Percentiles rank a stretch among this genome's conserved stretches.
These are phyloP conservation scores for Brachynemurus nebulosus DNA, from an alignment of 2,888 invertebrate genomes.

Conservation along the genomic window DNA sequence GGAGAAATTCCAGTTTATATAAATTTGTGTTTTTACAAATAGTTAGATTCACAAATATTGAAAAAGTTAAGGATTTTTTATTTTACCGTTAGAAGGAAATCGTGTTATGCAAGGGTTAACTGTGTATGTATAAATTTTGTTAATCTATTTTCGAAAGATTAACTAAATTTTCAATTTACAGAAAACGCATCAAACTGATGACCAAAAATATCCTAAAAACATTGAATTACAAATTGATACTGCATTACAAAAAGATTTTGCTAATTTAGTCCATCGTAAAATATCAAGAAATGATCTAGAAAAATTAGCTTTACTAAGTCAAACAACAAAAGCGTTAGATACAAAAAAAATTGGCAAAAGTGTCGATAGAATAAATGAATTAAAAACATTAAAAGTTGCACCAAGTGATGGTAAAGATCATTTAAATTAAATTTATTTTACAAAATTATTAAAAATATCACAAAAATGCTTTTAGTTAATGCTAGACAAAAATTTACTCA, in stretches of 20 bases:
- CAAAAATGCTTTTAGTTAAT: neutral
- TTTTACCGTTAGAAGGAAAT: too few species aligned
- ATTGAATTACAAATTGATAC: conserved; percentile 7
- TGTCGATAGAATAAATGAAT: conserved; percentile 30
- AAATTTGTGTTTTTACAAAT: too few species aligned
- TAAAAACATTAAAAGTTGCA: conserved; percentile 6
- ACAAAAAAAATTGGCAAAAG: conserved; percentile 33
- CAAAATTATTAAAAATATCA: neutral
- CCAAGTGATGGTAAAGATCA: neutral
- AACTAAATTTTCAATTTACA: neutral
- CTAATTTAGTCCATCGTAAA: conserved; percentile 21
- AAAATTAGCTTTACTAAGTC: conserved; percentile 25
- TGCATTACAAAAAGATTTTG: conserved; percentile 7
- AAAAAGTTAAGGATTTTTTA: too few species aligned
- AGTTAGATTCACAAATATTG: too few species aligned
- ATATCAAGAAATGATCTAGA: conserved; percentile 28
- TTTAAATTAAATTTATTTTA: neutral
- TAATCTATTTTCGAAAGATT: neutral
- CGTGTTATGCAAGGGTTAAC: too few species aligned
- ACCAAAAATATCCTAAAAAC: conserved; percentile 7
- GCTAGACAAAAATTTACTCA: neutral
- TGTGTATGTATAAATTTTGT: too few species aligned
- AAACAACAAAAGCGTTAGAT: conserved; percentile 26
- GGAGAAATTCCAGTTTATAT: neutral
- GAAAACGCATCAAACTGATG: neutral